Evolutionary conservation across 2,797 vertebrate species (phyloP), one percentile per base, ranked within the genome.

Genomic region (Monodelphis domestica): DNA sequence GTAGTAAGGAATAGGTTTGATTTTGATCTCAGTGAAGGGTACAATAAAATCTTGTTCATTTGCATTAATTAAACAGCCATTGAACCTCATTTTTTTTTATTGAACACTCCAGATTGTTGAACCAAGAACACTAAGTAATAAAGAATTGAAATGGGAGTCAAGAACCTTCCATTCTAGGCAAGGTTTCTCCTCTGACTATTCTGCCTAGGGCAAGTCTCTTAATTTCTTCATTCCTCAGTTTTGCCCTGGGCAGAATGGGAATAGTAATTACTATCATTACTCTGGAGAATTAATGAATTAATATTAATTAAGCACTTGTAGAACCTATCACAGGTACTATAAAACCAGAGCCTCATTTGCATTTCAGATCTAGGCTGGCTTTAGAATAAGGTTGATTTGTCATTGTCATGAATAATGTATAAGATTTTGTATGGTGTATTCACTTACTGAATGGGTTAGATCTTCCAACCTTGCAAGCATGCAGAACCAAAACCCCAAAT

Each of bases 41-140:
- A 90, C 95, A 91, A 96, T 94, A 96, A 95, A 95, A 95, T 70
- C 12, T 55, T 90, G 30, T 87, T 95, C 89, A 92, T 93, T 88
- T 95, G 92, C 90, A 93, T 97, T 96, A 96, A 96, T 95, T 95
- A 95, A 96, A 90, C 30, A 96, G 21, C 87, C 57, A 92, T 53
- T 93, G 91, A 93, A 90, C 93, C 93, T 92, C 53, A 97, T 94
- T 93, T 88, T 90, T 91, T 92, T 94, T 87, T 50, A 45, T 33
- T 89, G 57, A 87, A 45, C 91, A 55, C 53, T 54, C 87, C 4
- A 91, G 33, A 55, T 51, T 90, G 29, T 57, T 93, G 51, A 50
- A 11, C 92, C 78, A 90, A n/a, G 91, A 95, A 45, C 90, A 90
- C 84, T 89, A 17, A 4, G 38, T 50, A 84, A 84, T 84, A 38